Conservation (phyloP, 2,888 invertebrate genomes). For the Drosophila helvetica region DNA sequence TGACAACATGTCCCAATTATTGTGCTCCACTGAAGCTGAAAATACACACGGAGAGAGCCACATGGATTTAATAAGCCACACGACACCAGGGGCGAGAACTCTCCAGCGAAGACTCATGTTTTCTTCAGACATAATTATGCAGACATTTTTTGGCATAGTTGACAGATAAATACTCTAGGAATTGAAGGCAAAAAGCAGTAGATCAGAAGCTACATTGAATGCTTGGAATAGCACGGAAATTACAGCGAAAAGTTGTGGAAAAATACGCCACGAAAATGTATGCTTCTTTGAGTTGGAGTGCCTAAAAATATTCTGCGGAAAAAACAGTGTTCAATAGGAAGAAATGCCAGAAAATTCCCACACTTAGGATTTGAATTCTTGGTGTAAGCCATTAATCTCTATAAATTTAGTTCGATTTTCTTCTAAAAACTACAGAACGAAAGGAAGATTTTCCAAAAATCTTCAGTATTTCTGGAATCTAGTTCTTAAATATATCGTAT, state of each 20-base stretch:
- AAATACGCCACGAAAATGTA: too few relatives aligned
- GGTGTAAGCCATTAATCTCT: neutral
- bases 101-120: constrained; percentile 32
- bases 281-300: too few relatives aligned
- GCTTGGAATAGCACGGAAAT: neutral
- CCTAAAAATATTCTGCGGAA: too few relatives aligned
- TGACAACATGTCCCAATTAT: constrained; percentile 68
- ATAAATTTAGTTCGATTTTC: neutral
- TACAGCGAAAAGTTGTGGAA: neutral
- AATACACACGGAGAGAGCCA: constrained; percentile 47
- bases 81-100: constrained; percentile 26
- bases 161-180: neutral
- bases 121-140: constrained; percentile 60
- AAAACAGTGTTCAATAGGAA: too few relatives aligned
- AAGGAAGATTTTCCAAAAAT: neutral
- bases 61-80: constrained; percentile 66
- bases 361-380: too few relatives aligned
- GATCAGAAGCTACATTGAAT: neutral
- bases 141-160: neutral
- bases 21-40: constrained; percentile 73
- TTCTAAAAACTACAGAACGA: too few relatives aligned
- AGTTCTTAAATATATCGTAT: neutral
- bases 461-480: neutral
- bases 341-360: too few relatives aligned
- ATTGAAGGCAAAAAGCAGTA: neutral